Evolutionary conservation across 2,888 invertebrate species (phyloP).

Genomic region (Agrenia bidenticulata): DNA sequence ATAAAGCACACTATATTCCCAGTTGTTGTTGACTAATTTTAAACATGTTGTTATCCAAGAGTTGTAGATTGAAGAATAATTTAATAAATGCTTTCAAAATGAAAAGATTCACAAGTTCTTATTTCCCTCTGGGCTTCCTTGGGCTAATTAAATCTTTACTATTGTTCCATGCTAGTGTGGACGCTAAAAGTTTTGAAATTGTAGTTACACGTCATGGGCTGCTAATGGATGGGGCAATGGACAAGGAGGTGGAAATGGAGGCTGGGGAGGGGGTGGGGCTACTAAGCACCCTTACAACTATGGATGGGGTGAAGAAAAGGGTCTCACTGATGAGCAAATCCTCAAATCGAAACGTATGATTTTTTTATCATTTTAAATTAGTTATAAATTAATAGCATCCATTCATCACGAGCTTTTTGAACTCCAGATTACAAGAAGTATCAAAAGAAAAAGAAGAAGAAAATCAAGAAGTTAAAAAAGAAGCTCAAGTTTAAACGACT

Average conservation of each 20-base stretch:
- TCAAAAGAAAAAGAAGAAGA: slow-evolving; percentile 52
- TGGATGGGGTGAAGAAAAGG: slow-evolving; percentile 24
- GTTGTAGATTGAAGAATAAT: not conserved
- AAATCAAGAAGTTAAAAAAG: slow-evolving; percentile 51
- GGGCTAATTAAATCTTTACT: no score
- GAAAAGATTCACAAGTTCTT: no score
- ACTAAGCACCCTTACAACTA: slow-evolving; percentile 11
- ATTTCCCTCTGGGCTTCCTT: no score
- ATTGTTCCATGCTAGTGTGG: no score
- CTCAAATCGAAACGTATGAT: slow-evolving; percentile 50
- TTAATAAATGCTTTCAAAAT: not conserved
- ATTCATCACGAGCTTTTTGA: not conserved
- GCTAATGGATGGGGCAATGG: slow-evolving; percentile 18
- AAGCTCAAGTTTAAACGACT: slow-evolving; percentile 52
- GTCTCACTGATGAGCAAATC: slow-evolving; percentile 49
- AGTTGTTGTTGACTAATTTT: slow-evolving; percentile 9
- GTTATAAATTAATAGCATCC: not conserved
- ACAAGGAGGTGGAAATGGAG: slow-evolving; percentile 18
- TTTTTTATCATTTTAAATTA: not conserved
- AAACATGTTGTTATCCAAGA: not conserved
- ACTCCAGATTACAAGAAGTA: slow-evolving; percentile 52
- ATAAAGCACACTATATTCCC: no score
- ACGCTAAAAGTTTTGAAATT: no score
- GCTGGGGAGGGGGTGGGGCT: slow-evolving; percentile 24
- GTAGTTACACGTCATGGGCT: slow-evolving; percentile 18